These are phyloP conservation scores for Lasioglossum morio DNA, from an alignment of 2,888 invertebrate genomes.

Conservation along the genomic window DNA sequence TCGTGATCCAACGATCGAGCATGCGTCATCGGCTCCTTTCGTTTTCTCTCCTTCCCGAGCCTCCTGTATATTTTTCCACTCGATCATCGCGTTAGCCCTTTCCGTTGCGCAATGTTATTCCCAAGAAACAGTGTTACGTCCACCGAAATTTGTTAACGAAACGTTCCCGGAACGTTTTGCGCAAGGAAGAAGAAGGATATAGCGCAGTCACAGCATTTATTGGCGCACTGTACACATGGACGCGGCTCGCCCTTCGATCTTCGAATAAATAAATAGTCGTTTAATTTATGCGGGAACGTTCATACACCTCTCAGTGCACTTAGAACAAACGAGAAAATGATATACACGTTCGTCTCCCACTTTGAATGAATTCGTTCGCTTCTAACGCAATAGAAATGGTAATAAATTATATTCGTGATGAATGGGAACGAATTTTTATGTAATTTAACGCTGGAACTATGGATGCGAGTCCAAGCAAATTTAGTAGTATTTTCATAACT, in stretches of 20 bases:
- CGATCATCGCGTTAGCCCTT: not conserved
- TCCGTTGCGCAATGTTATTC: not conserved
- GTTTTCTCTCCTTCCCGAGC: conserved; percentile 39
- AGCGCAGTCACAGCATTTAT: conserved; percentile 55
- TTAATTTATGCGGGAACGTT: conserved; percentile 28
- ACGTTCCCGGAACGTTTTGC: not conserved
- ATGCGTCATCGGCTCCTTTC: conserved; percentile 71
- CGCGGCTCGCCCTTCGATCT: not conserved
- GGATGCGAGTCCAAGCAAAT: not conserved
- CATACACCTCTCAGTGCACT: conserved; percentile 4
- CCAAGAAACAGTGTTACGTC: not conserved
- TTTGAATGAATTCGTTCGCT: no score
- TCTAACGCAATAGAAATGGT: no score
- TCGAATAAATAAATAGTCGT: conserved; percentile 50
- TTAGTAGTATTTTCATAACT: not conserved
- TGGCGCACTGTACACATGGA: conserved; percentile 54
- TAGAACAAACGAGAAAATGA: not conserved
- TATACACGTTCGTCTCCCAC: not conserved
- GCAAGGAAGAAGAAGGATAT: not conserved
- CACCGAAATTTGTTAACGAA: not conserved
- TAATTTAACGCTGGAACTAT: no score
- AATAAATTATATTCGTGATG: no score
- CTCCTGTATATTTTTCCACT: not conserved
- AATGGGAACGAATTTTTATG: no score
- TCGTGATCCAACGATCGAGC: conserved; percentile 42